Evolutionary conservation across 2,113 vertebrate species (phyloP), one percentile per base, ranked within the genome.

Genomic region (Condylura cristata): DNA sequence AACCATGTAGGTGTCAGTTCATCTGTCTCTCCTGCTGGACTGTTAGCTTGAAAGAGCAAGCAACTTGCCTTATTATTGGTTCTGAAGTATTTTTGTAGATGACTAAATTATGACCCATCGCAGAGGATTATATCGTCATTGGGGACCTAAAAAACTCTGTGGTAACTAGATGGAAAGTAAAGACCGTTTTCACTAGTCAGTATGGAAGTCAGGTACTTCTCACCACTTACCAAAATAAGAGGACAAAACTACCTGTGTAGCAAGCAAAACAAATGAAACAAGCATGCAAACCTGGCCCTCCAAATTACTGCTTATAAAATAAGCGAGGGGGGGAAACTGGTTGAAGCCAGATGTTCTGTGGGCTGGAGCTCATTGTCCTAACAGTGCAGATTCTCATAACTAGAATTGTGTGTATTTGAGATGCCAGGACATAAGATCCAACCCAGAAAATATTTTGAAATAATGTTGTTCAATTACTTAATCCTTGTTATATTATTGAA

Each of bases 321-420:
- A 92, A 92, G 72, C 76, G 90, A 75, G 70, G 97, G 97, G 97
- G 97, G 96, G 97, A 94, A 96, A 96, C 74, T 93, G 96, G 97
- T 95, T 95, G 66, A 96, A 98, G 96, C 97, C 98, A 98, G 97
- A 98, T 98, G 97, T 98, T 97, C 90, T 92, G 75, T 95, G 92
- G 86, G 95, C 95, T 96, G 95, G 93, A 95, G 96, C 94, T 97
- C 83, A 85, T 96, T 96, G 72, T 96, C 91, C 96, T 96, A 97
- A 94, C 92, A 96, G 28, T 90, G 56, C 71, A 88, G 76, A 95
- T 86, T 97, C 86, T 90, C 81, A 75, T 92, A 93, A 93, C 32
- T 75, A 68, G 76, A 96, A 95, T 84, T 95, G 20, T 79, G 81
- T 95, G 92, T 93, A 37, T 85, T 71, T 90, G 90, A 94, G 90